These are phyloP conservation scores for Hedya salicella DNA, from an alignment of 2,888 invertebrate species.

Conservation along the genomic window DNA sequence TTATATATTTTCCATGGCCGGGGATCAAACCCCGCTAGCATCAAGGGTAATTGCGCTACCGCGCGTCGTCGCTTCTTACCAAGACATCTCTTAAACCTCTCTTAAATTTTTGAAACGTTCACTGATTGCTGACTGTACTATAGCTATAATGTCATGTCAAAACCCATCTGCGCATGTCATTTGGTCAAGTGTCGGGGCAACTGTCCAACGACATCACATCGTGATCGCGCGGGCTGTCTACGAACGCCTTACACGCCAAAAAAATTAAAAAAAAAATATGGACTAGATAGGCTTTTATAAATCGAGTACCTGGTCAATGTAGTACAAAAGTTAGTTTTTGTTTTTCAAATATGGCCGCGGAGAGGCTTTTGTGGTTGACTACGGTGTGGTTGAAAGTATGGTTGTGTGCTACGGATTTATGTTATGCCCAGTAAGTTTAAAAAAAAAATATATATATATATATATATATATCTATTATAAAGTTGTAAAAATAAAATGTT, in stretches of 20 bases:
- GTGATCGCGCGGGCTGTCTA: constrained; percentile 8
- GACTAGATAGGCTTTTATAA: constrained; percentile 20
- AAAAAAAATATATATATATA: too few relatives aligned
- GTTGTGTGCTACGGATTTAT: constrained; percentile 78
- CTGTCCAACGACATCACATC: constrained; percentile 12
- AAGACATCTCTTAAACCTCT: not conserved
- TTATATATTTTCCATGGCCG: too few relatives aligned
- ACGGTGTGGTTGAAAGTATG: constrained; percentile 72
- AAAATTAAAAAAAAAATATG: not conserved
- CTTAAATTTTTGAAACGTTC: too few relatives aligned
- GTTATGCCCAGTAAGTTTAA: constrained; percentile 82
- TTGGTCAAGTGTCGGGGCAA: constrained; percentile 4
- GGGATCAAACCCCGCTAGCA: too few relatives aligned
- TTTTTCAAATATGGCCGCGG: constrained; percentile 66
- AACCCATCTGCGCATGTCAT: constrained; percentile 31
- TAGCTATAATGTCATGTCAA: not conserved
- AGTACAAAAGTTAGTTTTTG: constrained; percentile 31
- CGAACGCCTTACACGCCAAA: constrained; percentile 29
- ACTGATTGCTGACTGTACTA: not conserved
- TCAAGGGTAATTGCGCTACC: too few relatives aligned
- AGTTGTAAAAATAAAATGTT: too few relatives aligned
- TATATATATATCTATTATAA: too few relatives aligned
- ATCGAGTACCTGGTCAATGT: constrained; percentile 28
- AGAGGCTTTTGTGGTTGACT: constrained; percentile 68
- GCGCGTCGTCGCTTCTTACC: too few relatives aligned